phyloP scores from a whole-genome alignment of 2,797 vertebrate species.

The Naso thynnoides region DNA sequence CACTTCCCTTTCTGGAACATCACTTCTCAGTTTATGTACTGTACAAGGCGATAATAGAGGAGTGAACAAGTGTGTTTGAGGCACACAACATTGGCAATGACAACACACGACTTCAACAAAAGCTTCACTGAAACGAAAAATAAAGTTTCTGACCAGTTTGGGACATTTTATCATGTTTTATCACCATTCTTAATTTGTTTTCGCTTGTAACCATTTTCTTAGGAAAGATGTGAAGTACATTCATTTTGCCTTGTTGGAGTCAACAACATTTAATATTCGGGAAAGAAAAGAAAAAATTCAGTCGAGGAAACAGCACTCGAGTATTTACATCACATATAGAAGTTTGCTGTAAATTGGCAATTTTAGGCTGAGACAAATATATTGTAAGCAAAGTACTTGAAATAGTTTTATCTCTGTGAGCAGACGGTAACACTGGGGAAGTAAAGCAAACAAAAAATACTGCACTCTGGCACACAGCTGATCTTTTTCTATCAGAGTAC shows the following conservation, averaged over 20 bases:
- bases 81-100: constrained; percentile 67
- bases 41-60: constrained; percentile 57
- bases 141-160: constrained; percentile 2
- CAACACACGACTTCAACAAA: constrained; percentile 39
- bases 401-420: constrained; percentile 20
- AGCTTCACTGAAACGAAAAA: constrained; percentile 33
- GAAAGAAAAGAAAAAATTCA: constrained; percentile 1
- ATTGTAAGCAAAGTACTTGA: neutral
- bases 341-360: constrained; percentile 54
- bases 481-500: constrained; percentile 3
- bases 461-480: constrained; percentile 49
- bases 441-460: constrained; percentile 63
- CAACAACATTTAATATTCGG: constrained; percentile 25
- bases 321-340: constrained; percentile 63
- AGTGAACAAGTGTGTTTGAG: constrained; percentile 38
- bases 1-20: constrained; percentile 66
- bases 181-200: constrained; percentile 9
- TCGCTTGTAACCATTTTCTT: constrained; percentile 13
- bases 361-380: constrained; percentile 31
- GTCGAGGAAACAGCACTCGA: constrained; percentile 3
- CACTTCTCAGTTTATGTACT: constrained; percentile 49
- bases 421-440: constrained; percentile 63
- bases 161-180: constrained; percentile 11
- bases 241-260: constrained; percentile 61
- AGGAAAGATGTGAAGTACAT: constrained; percentile 64